These are phyloP conservation scores for Trissonchulus latispiculum DNA, from an alignment of 2,888 invertebrate genomes.

Conservation along the genomic window DNA sequence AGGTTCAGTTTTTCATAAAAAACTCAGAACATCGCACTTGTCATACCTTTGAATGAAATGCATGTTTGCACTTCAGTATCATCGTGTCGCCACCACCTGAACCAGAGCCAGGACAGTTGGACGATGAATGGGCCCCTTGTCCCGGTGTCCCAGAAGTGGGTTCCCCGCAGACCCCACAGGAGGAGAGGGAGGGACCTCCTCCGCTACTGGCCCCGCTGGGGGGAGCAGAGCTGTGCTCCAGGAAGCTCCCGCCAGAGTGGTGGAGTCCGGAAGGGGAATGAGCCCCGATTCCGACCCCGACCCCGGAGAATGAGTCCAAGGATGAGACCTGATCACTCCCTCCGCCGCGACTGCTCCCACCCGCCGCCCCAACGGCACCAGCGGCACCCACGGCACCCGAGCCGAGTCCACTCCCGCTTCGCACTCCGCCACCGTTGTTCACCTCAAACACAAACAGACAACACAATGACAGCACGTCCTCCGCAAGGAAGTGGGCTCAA, in stretches of 20 bases:
- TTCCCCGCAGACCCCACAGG: too few relatives aligned
- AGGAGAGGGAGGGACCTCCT: not conserved
- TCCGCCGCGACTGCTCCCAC: too few relatives aligned
- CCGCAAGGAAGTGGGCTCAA: not conserved
- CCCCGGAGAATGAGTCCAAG: not conserved
- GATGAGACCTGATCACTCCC: not conserved
- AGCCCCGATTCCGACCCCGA: not conserved
- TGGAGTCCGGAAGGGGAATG: not conserved
- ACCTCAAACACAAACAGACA: too few relatives aligned
- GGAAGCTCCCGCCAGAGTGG: not conserved
- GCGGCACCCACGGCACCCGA: too few relatives aligned
- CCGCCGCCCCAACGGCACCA: too few relatives aligned
- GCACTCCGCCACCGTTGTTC: not conserved
- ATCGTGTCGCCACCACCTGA: not conserved
- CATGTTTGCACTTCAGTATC: conserved; percentile 19
- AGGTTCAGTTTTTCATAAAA: not conserved
- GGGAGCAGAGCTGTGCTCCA: not conserved
- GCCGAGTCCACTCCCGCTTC: not conserved
- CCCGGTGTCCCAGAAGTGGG: too few relatives aligned
- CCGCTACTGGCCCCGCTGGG: not conserved
- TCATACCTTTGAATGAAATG: conserved; percentile 22
- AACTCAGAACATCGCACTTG: not conserved
- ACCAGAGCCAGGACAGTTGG: too few relatives aligned
- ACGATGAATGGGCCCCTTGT: too few relatives aligned
- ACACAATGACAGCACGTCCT: not conserved